phyloP scores from a whole-genome alignment of 2,888 invertebrate genomes.

The Invenusta paracnida region DNA sequence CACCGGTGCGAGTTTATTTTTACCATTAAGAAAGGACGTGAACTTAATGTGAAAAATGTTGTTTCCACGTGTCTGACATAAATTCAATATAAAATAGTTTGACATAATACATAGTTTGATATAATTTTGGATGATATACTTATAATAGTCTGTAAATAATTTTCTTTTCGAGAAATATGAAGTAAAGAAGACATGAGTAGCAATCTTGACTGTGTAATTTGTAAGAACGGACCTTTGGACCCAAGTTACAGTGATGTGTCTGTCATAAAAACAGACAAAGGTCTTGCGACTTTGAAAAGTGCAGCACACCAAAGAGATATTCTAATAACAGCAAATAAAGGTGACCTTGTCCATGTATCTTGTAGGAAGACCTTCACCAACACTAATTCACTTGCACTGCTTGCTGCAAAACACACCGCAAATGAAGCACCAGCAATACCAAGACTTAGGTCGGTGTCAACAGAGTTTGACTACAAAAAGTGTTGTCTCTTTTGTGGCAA shows the following conservation, averaged over 20 bases:
- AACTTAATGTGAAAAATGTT: neutral
- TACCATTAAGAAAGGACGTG: neutral
- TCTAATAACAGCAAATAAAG: neutral
- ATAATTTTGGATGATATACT: neutral
- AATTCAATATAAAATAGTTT: neutral
- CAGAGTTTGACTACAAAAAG: neutral
- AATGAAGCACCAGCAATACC: neutral
- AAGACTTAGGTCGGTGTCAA: neutral
- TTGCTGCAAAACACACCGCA: neutral
- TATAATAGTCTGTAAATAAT: neutral
- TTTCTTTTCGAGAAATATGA: neutral
- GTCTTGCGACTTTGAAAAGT: neutral
- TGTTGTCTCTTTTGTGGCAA: neutral
- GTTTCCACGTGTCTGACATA: neutral
- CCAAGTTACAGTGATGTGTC: neutral
- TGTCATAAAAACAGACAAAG: too few relatives aligned
- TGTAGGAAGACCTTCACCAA: neutral
- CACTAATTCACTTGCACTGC: neutral
- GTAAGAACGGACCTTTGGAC: neutral
- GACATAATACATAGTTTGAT: neutral
- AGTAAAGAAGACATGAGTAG: neutral
- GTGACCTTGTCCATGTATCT: neutral
- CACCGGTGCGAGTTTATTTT: neutral
- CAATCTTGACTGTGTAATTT: neutral
- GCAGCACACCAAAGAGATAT: neutral